Conservation (phyloP, 2,113 vertebrate species). For the Leptosomus discolor region DNA sequence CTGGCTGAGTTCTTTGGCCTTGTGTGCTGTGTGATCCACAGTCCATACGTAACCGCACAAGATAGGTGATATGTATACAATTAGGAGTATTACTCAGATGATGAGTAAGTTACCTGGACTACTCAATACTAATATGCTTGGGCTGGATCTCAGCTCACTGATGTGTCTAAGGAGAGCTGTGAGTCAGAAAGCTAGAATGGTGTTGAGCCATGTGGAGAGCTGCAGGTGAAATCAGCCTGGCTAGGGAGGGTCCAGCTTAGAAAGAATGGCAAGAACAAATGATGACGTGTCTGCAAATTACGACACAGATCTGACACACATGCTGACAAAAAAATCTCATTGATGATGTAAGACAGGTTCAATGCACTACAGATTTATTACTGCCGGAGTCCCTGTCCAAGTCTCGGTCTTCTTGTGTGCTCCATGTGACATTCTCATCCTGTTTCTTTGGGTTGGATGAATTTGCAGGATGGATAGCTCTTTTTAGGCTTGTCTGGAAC, state of each 20-base stretch:
- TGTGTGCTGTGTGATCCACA: rapidly evolving
- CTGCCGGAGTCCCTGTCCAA: not conserved
- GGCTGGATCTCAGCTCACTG: not conserved
- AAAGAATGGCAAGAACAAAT: not conserved
- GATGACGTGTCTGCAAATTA: not conserved
- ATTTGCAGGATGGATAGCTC: not conserved
- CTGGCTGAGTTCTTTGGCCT: not conserved
- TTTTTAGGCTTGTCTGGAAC: not conserved
- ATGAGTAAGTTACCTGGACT: not conserved
- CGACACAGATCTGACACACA: not conserved
- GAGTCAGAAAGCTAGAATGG: not conserved
- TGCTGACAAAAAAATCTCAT: not conserved
- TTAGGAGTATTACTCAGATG: not conserved
- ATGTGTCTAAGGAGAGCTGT: not conserved
- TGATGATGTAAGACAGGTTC: not conserved
- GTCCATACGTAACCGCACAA: not conserved
- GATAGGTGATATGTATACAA: not conserved
- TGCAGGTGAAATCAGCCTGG: not conserved
- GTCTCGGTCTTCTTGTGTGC: not conserved
- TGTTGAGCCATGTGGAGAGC: not conserved
- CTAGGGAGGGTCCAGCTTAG: not conserved
- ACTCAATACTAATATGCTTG: not conserved
- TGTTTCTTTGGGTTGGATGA: not conserved
- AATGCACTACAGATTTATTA: not conserved
- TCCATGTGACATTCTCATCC: not conserved